Percentiles rank a stretch among this genome's conserved stretches.
Conservation (phyloP, 2,113 vertebrate species). For the Chloropsis cyanopogon region DNA sequence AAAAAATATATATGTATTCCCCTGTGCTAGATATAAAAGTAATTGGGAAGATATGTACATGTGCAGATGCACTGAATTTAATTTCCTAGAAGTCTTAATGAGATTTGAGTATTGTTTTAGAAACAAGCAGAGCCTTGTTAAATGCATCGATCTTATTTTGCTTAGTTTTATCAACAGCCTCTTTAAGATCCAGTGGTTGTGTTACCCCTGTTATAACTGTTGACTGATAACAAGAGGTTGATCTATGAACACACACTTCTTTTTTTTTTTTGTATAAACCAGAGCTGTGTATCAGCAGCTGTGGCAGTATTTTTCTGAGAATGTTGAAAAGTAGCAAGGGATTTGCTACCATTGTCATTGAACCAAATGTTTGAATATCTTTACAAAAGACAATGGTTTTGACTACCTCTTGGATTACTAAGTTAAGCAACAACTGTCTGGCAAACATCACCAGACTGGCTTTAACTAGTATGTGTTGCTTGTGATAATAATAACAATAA, state of each 20-base stretch:
- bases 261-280: not conserved
- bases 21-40: constrained; percentile 72
- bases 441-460: constrained; percentile 67
- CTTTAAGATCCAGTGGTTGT: constrained; percentile 63
- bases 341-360: constrained; percentile 58
- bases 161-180: constrained; percentile 62
- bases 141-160: constrained; percentile 59
- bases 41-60: constrained; percentile 70
- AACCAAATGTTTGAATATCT: constrained; percentile 48
- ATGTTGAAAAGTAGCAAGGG: constrained; percentile 37
- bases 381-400: constrained; percentile 45
- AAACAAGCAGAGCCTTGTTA: constrained; percentile 66
- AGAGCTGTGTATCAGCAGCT: constrained; percentile 26
- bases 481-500: constrained; percentile 69
- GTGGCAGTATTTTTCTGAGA: constrained; percentile 44
- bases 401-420: constrained; percentile 78
- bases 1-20: constrained; percentile 81
- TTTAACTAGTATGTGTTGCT: constrained; percentile 69
- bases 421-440: constrained; percentile 61
- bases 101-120: constrained; percentile 73
- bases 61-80: constrained; percentile 73
- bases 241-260: constrained; percentile 23
- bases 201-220: constrained; percentile 57
- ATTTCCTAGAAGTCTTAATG: constrained; percentile 78
- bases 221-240: constrained; percentile 57